Evolutionary conservation across 2,888 invertebrate genomes (phyloP), one percentile per base, ranked within the genome.

Genomic region (Yponomeuta malinellus): DNA sequence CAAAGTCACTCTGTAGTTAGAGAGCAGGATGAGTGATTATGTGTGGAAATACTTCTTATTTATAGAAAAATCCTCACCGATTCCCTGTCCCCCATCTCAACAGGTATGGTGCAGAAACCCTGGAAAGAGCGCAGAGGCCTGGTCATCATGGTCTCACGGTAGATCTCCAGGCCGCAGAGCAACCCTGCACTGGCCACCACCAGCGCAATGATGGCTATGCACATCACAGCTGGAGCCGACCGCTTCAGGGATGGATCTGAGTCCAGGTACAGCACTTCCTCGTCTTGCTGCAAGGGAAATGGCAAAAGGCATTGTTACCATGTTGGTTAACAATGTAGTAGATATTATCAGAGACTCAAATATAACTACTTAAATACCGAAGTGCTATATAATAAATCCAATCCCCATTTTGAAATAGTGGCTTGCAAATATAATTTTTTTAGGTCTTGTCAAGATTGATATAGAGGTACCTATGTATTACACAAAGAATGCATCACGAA

Each of bases 91-190:
- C 12, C 8, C 2, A 8, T n/a, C 8, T 91, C 85, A 72, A 94
- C 93, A 0, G 95, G 95, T 72, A 96, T 94, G 72, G 93, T 93
- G 83, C 95, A 96, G 93, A 94, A 95, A 48, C 95, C 95, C 73
- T 93, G 93, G 85, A 94, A 95, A 78, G 93, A 93, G 71, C 94
- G 93, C 79, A 93, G 84, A 91, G 92, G 71, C 93, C 93, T 71
- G 72, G 72, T 71, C 68, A 72, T 75, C 70, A 78, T 64, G 72
- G 96, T 95, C 77, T 96, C 94, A 71, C 94, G 94, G 87, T 97
- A 97, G 71, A 97, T 89, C 80, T 96, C 94, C 71, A 96, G 93
- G 5, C 96, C 97, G 9, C 95, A 94, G 71, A 94, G 85, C 63
- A 95, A 91, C 12, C 96, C 96, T 79, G 95, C 93, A 73, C 96